Percentiles rank a stretch among this genome's conserved stretches.
Evolutionary conservation across 1,140 invertebrate genomes (phyloP).

Genomic region (Agrypnia vestita): DNA sequence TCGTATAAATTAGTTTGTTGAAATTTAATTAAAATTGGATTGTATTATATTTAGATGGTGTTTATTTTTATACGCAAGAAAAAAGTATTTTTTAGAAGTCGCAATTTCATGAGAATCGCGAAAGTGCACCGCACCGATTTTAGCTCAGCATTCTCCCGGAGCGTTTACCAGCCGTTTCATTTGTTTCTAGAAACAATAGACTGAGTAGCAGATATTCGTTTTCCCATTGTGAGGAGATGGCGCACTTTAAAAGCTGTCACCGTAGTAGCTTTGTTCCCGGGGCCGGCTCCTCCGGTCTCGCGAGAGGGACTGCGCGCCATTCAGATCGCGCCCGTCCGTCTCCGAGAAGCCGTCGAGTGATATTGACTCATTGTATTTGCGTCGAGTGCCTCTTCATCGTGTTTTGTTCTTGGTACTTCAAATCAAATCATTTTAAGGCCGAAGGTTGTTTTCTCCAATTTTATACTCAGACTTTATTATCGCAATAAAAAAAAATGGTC

Average conservation of each 20-base stretch:
- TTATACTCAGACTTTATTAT: too few relatives aligned
- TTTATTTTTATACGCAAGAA: too few relatives aligned
- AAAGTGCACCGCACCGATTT: slow-evolving; percentile 18
- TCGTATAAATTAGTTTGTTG: too few relatives aligned
- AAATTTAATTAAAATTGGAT: too few relatives aligned
- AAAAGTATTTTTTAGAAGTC: too few relatives aligned
- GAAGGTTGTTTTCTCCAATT: too few relatives aligned
- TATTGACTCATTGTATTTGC: slow-evolving; percentile 1
- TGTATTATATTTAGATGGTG: too few relatives aligned
- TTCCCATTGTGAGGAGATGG: slow-evolving; percentile 41
- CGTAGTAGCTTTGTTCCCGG: slow-evolving; percentile 32
- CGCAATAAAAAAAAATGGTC: too few relatives aligned
- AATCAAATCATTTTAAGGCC: too few relatives aligned
- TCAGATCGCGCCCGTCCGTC: background rate
- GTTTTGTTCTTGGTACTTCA: background rate
- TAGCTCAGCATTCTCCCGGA: slow-evolving; percentile 12
- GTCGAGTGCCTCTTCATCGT: slow-evolving; percentile 4
- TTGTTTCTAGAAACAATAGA: slow-evolving; percentile 38
- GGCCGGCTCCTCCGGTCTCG: background rate
- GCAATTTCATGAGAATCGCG: too few relatives aligned
- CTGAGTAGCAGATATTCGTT: slow-evolving; percentile 39
- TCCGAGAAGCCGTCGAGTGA: background rate
- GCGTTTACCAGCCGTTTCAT: slow-evolving; percentile 37
- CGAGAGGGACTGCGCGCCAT: background rate
- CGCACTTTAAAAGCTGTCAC: slow-evolving; percentile 49